Evolutionary conservation across 2,113 vertebrate genomes (phyloP).

Genomic region (Istiophorus platypterus): DNA sequence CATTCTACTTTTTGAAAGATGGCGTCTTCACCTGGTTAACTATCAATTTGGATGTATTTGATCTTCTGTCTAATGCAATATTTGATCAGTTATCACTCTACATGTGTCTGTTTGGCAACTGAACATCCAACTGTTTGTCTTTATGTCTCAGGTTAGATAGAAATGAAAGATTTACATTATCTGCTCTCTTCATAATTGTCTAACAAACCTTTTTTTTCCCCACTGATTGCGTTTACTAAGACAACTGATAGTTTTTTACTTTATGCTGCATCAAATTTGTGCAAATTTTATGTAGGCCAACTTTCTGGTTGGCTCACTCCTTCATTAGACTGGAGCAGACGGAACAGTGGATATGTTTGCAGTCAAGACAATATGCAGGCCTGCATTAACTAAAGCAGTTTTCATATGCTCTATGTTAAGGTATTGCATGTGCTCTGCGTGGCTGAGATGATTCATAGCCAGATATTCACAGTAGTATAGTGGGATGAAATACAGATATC

Average conservation of each 20-base stretch:
- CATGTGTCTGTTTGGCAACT: not conserved
- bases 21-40: not conserved
- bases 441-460: constrained; percentile 39
- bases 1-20: constrained; percentile 4
- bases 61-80: not conserved
- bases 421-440: constrained; percentile 28
- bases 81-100: not conserved
- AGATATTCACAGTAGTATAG: constrained; percentile 14
- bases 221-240: not conserved
- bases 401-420: constrained; percentile 12
- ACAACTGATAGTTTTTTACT: constrained; percentile 1
- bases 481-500: constrained; percentile 18
- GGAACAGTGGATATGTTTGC: constrained; percentile 15
- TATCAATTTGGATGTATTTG: not conserved
- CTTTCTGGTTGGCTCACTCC: not conserved
- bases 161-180: not conserved
- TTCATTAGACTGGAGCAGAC: constrained; percentile 8
- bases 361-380: not conserved
- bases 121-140: constrained; percentile 10
- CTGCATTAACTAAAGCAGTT: not conserved
- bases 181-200: not conserved
- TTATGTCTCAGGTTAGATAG: not conserved
- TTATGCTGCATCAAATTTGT: not conserved
- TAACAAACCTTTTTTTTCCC: not conserved
- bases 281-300: not conserved